Evolutionary conservation across 2,797 vertebrate species (phyloP), one percentile per base, ranked within the genome.

Genomic region (Microctenopoma steveboyesi): DNA sequence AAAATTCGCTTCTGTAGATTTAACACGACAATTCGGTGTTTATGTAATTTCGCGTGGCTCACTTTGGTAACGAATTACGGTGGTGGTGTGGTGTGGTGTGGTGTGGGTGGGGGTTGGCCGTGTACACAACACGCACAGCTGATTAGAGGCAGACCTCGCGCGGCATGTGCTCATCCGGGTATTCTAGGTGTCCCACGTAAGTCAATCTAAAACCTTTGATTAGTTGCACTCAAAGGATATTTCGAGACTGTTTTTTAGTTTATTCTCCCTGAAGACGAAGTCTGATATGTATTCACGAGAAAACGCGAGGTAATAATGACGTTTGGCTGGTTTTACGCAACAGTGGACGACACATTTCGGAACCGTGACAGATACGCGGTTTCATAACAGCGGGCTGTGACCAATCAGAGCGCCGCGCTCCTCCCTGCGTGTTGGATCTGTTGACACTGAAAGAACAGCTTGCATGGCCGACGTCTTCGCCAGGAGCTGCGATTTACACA

Each of bases 131-230:
- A 7, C 85, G 50, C 76, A 16, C 69, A 74, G 56, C 68, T 2
- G 0, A 5, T 6, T 3, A 7, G 3, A 61, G 27, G 2, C 27
- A 4, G 4, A 15, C 15, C 15, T 45, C 80, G 73, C 40, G 0
- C 9, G 0, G 14, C 91, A 89, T 81, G 92, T 94, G 93, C 57
- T 51, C 47, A 94, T 93, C 92, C 93, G 92, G 92, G 92, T 85
- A 76, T 88, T 65, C 16, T 12, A 40, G 1, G 1, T 15, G 1
- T 10, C 22, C 2, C 18, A 64, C 68, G 35, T 88, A 83, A 81
- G 50, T 4, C 7, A 7, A 18, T 1, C 4, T 3, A 0, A 30
- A 51, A 0, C 16, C 2, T 54, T 27, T 1, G 8, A 63, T 69
- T 35, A 53, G 67, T 49, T 43, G 56, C 18, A 12, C 43, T 16